phyloP scores from a whole-genome alignment of 2,113 vertebrate species.

The Taxidea taxus region DNA sequence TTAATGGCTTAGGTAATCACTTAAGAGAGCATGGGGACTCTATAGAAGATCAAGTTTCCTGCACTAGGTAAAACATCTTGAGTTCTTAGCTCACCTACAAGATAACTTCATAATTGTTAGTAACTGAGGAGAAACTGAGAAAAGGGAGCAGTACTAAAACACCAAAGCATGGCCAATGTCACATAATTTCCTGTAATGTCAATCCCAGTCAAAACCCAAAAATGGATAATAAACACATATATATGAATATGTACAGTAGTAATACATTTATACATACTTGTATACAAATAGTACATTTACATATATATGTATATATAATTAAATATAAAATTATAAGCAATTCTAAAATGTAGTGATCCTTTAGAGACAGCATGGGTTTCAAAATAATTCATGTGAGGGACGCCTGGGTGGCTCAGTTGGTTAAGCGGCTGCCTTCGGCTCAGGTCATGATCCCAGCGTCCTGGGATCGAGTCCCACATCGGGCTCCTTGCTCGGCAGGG shows the following conservation, averaged over 20 bases:
- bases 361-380: background rate
- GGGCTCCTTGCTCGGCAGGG: too few species aligned
- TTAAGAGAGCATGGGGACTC: background rate
- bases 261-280: background rate
- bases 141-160: background rate
- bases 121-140: background rate
- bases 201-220: background rate
- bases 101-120: background rate
- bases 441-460: too few species aligned
- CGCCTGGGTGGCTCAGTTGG: too few species aligned
- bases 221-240: background rate
- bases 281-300: background rate
- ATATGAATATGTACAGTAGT: background rate
- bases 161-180: background rate
- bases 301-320: background rate
- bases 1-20: slow-evolving; percentile 13
- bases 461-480: too few species aligned
- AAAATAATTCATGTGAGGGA: slow-evolving; percentile 34
- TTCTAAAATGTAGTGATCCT: background rate
- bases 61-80: background rate
- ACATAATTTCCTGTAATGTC: background rate
- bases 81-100: background rate
- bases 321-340: background rate
- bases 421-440: too few species aligned
- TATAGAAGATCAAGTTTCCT: background rate